Conservation (phyloP, 2,797 vertebrate genomes). For the Toxotes lorentzi region DNA sequence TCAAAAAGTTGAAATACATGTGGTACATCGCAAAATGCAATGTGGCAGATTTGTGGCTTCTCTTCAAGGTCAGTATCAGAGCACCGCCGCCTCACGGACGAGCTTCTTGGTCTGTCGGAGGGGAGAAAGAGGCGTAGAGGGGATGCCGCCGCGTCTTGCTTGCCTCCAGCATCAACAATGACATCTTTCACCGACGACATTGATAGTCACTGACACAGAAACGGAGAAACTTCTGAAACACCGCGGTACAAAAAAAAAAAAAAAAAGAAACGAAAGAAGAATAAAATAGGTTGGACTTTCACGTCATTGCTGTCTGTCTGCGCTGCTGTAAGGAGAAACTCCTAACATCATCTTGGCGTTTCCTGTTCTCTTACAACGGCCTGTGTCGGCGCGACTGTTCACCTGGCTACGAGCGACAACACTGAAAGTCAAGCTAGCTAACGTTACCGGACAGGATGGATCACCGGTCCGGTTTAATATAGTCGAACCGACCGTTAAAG, state of each 20-base stretch:
- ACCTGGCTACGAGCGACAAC: conserved; percentile 51
- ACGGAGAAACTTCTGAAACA: conserved; percentile 40
- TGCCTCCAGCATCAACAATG: conserved; percentile 64
- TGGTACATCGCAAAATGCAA: conserved; percentile 45
- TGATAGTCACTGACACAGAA: conserved; percentile 23
- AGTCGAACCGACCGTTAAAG: conserved; percentile 1
- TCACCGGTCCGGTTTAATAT: conserved; percentile 4
- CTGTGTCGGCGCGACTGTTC: conserved; percentile 26
- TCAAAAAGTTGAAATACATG: conserved; percentile 59
- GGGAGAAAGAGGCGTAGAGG: conserved; percentile 34
- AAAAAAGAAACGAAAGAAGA: background rate
- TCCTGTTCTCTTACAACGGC: conserved; percentile 62
- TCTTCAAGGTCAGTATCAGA: conserved; percentile 78
- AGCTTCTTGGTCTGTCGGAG: conserved; percentile 33
- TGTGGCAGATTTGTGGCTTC: conserved; percentile 47
- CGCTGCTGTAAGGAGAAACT: background rate
- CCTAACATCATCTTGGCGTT: conserved; percentile 38
- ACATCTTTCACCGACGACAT: conserved; percentile 52
- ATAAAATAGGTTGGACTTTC: background rate
- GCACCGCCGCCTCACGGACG: conserved; percentile 52
- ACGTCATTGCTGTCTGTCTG: background rate
- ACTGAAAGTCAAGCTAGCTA: conserved; percentile 21
- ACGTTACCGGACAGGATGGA: background rate
- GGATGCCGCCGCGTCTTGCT: conserved; percentile 59
- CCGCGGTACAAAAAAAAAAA: background rate